phyloP scores from a whole-genome alignment of 1,140 invertebrate genomes.

The Drosophila kikkawai region DNA sequence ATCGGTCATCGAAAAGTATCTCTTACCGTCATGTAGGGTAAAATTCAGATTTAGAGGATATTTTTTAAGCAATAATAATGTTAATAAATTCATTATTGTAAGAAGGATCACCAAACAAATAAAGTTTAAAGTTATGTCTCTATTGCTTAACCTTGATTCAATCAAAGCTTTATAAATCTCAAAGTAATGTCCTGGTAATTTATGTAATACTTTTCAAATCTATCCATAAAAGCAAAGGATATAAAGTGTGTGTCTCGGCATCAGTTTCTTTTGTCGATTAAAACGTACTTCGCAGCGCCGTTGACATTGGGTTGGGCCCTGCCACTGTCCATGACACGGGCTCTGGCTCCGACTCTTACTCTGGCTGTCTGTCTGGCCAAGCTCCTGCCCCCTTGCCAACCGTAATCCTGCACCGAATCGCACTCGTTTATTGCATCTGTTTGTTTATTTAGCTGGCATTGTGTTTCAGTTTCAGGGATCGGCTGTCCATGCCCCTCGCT shows the following conservation, averaged over 20 bases:
- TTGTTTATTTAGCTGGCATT: conserved; percentile 78
- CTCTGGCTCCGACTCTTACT: neutral
- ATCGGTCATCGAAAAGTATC: neutral
- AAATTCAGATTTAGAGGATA: neutral
- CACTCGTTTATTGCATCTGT: conserved; percentile 58
- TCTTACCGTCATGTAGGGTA: neutral
- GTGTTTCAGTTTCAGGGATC: conserved; percentile 70
- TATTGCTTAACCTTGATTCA: neutral
- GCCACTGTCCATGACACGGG: conserved; percentile 26
- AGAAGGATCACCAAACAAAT: neutral
- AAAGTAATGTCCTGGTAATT: neutral
- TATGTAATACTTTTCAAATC: conserved; percentile 9
- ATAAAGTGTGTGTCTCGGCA: conserved; percentile 11
- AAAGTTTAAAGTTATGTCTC: neutral
- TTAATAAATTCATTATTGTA: too few species aligned
- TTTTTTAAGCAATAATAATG: neutral
- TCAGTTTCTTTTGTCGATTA: conserved; percentile 39
- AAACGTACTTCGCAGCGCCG: conserved; percentile 20
- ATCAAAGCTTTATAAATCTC: neutral
- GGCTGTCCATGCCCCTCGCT: conserved; percentile 21
- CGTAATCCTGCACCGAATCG: conserved; percentile 40
- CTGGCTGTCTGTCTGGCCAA: conserved; percentile 23
- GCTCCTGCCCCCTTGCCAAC: conserved; percentile 1
- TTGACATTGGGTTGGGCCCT: conserved; percentile 33
- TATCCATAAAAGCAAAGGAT: neutral